Conservation (phyloP, 2,888 invertebrate genomes). For the Nowickia ferox region DNA sequence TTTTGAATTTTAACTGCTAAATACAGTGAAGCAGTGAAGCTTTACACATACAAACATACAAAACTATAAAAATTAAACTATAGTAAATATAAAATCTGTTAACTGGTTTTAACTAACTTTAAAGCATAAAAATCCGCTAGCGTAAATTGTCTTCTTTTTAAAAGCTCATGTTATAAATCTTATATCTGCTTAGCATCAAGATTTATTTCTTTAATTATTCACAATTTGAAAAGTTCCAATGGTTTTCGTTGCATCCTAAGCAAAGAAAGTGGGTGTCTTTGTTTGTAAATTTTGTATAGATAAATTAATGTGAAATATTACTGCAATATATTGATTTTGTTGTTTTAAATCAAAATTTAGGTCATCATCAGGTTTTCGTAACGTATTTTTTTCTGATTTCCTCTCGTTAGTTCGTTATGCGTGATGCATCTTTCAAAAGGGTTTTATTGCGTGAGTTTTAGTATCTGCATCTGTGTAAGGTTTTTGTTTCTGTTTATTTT, state of each 20-base stretch:
- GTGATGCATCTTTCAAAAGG: conserved; percentile 30
- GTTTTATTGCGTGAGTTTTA: background rate
- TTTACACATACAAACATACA: background rate
- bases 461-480: background rate
- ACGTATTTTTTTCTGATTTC: conserved; percentile 11
- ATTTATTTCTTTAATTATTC: conserved; percentile 19
- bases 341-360: conserved; percentile 23
- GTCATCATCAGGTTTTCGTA: conserved; percentile 58
- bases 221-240: conserved; percentile 1
- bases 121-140: background rate
- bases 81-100: background rate
- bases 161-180: background rate
- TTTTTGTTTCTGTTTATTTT: background rate
- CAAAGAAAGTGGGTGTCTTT: conserved; percentile 62
- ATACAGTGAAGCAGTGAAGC: conserved; percentile 8
- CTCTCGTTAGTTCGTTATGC: background rate
- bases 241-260: background rate
- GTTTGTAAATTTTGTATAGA: conserved; percentile 1
- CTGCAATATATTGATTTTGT: conserved; percentile 44
- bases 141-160: background rate
- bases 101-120: background rate
- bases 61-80: background rate
- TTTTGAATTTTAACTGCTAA: conserved; percentile 16
- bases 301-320: conserved; percentile 5
- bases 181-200: background rate